A percentile compares a stretch with the other conserved stretches of the same genome.
Conservation (phyloP, 2,797 vertebrate species). For the Cryptoprocta ferox region DNA sequence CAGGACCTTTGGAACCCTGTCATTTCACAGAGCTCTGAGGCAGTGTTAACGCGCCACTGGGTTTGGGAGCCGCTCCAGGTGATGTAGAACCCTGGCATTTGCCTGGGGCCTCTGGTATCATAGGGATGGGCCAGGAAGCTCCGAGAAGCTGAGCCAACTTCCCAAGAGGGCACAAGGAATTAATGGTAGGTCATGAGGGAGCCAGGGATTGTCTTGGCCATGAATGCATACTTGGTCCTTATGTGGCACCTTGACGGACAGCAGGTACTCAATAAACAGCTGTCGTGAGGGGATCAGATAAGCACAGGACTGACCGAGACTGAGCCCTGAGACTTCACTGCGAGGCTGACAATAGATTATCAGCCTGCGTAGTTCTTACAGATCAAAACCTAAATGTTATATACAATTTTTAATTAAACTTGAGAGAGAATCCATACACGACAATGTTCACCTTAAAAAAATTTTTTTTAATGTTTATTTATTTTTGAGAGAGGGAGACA, state of each 20-base stretch:
- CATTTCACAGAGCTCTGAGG: rapidly evolving
- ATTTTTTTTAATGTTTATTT: too few relatives aligned
- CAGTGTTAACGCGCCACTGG: neutral
- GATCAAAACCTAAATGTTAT: neutral
- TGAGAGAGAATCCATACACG: neutral
- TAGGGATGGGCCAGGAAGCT: neutral
- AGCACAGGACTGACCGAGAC: neutral
- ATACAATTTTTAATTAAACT: neutral
- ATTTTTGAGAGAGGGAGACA: too few relatives aligned
- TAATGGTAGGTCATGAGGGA: neutral
- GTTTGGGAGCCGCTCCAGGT: neutral
- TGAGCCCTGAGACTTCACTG: too few relatives aligned
- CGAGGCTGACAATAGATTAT: neutral
- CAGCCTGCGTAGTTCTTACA: neutral
- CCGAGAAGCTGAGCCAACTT: neutral
- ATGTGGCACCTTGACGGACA: neutral
- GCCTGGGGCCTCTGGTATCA: neutral
- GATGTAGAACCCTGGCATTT: rapidly evolving
- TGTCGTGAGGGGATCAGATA: neutral
- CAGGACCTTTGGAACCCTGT: neutral
- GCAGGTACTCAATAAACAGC: neutral
- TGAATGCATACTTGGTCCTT: neutral
- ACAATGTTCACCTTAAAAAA: neutral
- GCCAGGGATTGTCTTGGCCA: neutral
- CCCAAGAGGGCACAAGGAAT: neutral